These are phyloP conservation scores for Oreochromis mossambicus DNA, from an alignment of 2,797 vertebrate species.

Conservation along the genomic window DNA sequence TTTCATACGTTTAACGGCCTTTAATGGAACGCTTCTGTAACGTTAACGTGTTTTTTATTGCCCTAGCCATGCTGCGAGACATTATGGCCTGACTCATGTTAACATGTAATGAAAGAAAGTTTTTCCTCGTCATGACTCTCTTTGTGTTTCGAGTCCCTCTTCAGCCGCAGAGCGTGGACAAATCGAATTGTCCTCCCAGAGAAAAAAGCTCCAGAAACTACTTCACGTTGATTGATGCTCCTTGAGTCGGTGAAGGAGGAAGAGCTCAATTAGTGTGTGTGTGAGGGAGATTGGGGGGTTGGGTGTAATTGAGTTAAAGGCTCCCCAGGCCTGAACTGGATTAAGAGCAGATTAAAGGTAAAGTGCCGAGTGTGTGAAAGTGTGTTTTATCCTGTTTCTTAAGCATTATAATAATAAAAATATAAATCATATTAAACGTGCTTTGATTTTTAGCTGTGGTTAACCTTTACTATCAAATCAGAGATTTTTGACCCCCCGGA, in stretches of 20 bases:
- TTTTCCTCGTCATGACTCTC: neutral
- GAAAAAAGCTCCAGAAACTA: slow-evolving; percentile 21
- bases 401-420: neutral
- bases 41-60: neutral
- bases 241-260: slow-evolving; percentile 25
- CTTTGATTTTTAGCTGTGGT: neutral
- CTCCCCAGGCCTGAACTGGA: slow-evolving; percentile 43
- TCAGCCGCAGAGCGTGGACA: slow-evolving; percentile 2
- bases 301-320: slow-evolving; percentile 55
- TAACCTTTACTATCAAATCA: neutral
- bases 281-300: neutral
- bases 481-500: neutral
- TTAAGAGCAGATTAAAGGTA: slow-evolving; percentile 56
- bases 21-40: neutral
- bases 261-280: slow-evolving; percentile 42
- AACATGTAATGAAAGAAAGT: neutral
- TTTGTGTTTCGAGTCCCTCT: slow-evolving; percentile 5
- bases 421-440: neutral
- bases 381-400: slow-evolving; percentile 8
- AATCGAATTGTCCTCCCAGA: slow-evolving; percentile 12
- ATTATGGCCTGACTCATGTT: neutral
- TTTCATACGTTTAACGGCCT: neutral
- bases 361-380: slow-evolving; percentile 32
- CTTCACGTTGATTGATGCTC: slow-evolving; percentile 44
- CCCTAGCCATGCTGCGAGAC: neutral